These are phyloP conservation scores for Tipula unca DNA, from an alignment of 2,888 invertebrate species.

Conservation along the genomic window DNA sequence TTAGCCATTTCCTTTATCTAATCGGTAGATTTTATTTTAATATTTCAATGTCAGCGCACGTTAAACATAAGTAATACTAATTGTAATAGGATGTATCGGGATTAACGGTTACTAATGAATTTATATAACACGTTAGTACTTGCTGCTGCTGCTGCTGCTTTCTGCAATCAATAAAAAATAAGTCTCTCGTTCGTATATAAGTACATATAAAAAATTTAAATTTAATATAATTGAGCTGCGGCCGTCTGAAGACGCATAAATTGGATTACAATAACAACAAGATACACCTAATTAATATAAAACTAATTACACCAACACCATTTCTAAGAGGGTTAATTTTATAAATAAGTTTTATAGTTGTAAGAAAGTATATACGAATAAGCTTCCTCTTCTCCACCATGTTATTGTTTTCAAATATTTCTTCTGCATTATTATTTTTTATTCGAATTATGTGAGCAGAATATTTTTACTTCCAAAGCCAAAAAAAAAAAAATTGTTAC, in stretches of 20 bases:
- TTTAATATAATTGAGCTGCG: too few species aligned
- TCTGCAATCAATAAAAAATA: neutral
- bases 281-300: neutral
- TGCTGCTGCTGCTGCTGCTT: neutral
- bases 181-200: neutral
- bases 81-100: neutral
- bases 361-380: too few species aligned
- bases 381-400: neutral
- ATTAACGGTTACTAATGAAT: neutral
- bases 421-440: neutral
- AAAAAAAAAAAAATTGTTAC: neutral
- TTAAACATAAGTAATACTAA: neutral
- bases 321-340: neutral
- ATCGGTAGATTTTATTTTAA: neutral
- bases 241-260: neutral
- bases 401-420: neutral
- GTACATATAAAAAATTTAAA: too few species aligned
- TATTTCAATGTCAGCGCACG: neutral
- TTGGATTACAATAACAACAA: neutral
- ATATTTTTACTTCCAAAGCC: neutral
- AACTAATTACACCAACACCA: neutral
- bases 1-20: neutral
- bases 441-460: neutral
- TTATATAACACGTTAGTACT: neutral
- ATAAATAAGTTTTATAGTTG: neutral